Evolutionary conservation across 64 coral and sea anemone genomes (phyloP).

Genomic region (Orbicella faveolata): DNA sequence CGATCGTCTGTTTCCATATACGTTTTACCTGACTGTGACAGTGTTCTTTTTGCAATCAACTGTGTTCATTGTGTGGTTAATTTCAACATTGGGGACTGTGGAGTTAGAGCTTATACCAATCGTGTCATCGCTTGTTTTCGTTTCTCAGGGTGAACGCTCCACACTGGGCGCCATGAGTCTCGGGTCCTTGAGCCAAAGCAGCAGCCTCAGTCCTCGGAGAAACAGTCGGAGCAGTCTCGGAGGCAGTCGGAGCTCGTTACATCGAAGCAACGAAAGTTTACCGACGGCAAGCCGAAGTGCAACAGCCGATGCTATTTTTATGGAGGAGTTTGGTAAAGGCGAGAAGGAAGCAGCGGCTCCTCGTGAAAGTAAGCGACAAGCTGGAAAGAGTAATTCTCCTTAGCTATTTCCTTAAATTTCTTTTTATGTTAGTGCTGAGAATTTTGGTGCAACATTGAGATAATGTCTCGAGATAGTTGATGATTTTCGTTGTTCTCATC

Average conservation of each 20-base stretch:
- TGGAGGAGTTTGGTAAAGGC: conserved; percentile 73
- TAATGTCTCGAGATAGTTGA: no score
- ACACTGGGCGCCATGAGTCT: conserved; percentile 56
- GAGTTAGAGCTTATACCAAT: neutral
- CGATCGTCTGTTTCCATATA: no score
- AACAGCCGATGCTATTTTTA: conserved; percentile 83
- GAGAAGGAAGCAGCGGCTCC: conserved; percentile 38
- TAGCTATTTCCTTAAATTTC: neutral
- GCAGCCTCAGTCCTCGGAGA: conserved; percentile 5
- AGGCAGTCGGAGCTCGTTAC: conserved; percentile 61
- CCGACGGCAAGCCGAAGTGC: conserved; percentile 64
- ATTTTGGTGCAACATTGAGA: neutral
- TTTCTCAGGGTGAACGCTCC: conserved; percentile 75
- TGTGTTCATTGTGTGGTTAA: neutral
- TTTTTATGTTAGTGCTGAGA: neutral
- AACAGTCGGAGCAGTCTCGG: conserved; percentile 42
- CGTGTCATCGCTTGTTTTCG: neutral
- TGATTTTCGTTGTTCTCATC: no score
- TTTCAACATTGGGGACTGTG: neutral
- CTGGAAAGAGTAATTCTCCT: neutral
- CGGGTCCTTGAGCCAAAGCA: conserved; percentile 29
- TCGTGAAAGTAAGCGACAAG: neutral
- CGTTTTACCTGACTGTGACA: no score
- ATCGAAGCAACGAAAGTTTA: conserved; percentile 59
- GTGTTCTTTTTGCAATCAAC: no score